Percentiles rank a stretch among this genome's conserved stretches.
Evolutionary conservation across 2,113 vertebrate genomes (phyloP).

Genomic region (Sapayoa aenigma): DNA sequence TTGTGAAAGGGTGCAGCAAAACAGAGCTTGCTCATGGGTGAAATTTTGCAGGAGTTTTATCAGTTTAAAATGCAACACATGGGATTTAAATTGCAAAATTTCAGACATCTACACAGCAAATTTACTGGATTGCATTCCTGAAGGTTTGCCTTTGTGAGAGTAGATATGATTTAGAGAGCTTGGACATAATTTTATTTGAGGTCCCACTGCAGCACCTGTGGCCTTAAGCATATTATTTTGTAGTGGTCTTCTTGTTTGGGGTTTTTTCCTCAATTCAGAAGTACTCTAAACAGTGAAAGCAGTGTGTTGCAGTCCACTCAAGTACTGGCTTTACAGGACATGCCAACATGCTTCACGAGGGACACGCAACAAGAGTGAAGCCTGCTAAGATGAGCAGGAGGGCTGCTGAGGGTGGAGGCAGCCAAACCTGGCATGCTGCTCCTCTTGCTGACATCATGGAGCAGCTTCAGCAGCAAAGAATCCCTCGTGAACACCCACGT

Average conservation of each 20-base stretch:
- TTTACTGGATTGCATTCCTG: background rate
- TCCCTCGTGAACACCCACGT: rapidly evolving
- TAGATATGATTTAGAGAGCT: background rate
- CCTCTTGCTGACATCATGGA: background rate
- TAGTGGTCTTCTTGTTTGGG: background rate
- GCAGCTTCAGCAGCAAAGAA: background rate
- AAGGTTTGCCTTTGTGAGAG: background rate
- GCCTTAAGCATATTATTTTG: background rate
- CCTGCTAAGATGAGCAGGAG: background rate
- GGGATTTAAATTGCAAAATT: background rate
- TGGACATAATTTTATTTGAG: background rate
- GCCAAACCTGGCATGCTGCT: background rate
- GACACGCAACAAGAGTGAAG: background rate
- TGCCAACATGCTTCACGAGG: rapidly evolving
- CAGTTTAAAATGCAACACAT: background rate
- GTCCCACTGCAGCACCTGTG: background rate
- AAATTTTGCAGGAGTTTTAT: background rate
- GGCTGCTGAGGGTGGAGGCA: background rate
- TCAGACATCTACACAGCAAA: background rate
- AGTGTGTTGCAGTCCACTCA: background rate
- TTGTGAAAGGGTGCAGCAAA: background rate
- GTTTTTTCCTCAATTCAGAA: background rate
- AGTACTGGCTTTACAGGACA: background rate
- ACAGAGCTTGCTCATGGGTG: background rate
- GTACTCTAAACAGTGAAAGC: background rate